Conservation (phyloP, 2,888 invertebrate genomes). For the Philonicus albiceps region DNA sequence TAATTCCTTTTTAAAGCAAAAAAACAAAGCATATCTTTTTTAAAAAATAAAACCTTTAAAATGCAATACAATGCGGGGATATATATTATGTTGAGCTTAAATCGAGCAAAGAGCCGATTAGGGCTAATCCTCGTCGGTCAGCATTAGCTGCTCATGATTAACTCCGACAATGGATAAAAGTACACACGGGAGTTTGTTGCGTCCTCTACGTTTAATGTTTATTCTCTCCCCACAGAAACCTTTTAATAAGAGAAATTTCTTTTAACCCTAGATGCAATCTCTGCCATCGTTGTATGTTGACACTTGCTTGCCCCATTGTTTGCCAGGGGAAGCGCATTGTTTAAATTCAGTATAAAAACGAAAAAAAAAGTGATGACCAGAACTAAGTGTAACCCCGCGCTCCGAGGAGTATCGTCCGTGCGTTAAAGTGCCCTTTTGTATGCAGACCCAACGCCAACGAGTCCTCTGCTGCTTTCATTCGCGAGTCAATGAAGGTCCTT, state of each 20-base stretch:
- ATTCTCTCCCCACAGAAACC: not conserved
- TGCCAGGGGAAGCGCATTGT: not conserved
- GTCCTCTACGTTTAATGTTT: not conserved
- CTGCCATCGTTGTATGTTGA: not conserved
- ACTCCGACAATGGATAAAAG: not conserved
- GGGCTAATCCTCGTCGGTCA: not conserved
- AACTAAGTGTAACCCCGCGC: not conserved
- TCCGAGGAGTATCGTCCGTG: not conserved
- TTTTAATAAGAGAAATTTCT: not conserved
- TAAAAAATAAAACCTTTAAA: too few relatives aligned
- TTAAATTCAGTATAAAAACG: not conserved
- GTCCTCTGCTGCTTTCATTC: not conserved
- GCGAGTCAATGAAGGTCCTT: not conserved
- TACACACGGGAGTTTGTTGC: not conserved
- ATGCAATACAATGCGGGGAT: too few relatives aligned
- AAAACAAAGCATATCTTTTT: too few relatives aligned
- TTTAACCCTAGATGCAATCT: not conserved
- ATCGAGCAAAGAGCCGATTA: not conserved
- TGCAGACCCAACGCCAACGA: not conserved
- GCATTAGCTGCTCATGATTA: not conserved
- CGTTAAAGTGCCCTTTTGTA: not conserved
- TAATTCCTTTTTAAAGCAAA: too few relatives aligned
- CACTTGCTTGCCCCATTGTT: not conserved
- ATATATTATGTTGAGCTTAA: not conserved
- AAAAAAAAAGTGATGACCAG: not conserved